A percentile compares a stretch with the other conserved stretches of the same genome.
Conservation (phyloP, 2,113 vertebrate genomes). For the Tylochromis polylepis region DNA sequence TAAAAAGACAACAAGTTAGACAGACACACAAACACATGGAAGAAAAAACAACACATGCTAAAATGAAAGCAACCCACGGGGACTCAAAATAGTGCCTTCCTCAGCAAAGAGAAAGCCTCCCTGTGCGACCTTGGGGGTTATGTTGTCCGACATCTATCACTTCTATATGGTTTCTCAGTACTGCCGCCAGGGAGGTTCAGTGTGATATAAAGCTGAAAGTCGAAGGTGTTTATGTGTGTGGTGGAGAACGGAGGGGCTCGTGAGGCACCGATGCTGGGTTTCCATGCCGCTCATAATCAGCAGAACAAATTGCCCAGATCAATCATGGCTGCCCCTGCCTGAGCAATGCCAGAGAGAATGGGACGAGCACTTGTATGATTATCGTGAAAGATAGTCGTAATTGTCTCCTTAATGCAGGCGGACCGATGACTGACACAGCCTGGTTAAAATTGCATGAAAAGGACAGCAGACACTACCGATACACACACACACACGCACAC, state of each 20-base stretch:
- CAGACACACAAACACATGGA: conserved; percentile 48
- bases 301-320: conserved; percentile 78
- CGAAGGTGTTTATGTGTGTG: not conserved
- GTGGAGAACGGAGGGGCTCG: conserved; percentile 4
- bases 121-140: conserved; percentile 39
- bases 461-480: conserved; percentile 8
- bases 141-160: conserved; percentile 56
- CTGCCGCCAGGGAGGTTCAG: not conserved
- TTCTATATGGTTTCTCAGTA: conserved; percentile 8
- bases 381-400: conserved; percentile 75
- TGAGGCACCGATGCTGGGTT: conserved; percentile 32
- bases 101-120: conserved; percentile 41
- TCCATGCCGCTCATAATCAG: conserved; percentile 71
- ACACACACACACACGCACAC: not conserved
- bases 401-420: conserved; percentile 70
- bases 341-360: conserved; percentile 37
- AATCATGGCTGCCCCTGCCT: conserved; percentile 69
- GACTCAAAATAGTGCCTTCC: conserved; percentile 20
- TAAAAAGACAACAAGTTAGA: conserved; percentile 75
- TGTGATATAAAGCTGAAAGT: conserved; percentile 28
- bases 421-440: conserved; percentile 67
- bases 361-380: conserved; percentile 74
- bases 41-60: conserved; percentile 4
- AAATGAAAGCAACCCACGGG: conserved; percentile 12
- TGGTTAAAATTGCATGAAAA: conserved; percentile 64